Conservation (phyloP, 1,140 invertebrate species). For the Lepidurus arcticus region DNA sequence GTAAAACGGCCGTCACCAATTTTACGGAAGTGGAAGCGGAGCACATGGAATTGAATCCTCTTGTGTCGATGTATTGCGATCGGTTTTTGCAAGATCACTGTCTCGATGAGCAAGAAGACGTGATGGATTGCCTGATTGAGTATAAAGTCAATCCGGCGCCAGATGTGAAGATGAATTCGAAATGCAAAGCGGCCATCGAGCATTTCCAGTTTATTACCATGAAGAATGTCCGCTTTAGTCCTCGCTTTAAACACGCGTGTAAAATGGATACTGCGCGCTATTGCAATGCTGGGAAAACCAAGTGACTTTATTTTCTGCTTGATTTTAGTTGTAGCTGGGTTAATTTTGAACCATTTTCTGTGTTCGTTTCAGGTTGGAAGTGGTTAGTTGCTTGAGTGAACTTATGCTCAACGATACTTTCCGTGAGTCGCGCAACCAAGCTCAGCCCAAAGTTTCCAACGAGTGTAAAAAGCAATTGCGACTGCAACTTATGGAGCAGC, state of each 20-base stretch:
- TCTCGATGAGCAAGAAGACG: constrained; percentile 59
- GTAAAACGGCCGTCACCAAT: constrained; percentile 69
- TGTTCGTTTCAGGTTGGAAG: constrained; percentile 57
- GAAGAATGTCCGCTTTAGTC: constrained; percentile 90
- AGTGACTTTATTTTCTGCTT: constrained; percentile 42
- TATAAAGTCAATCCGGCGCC: constrained; percentile 70
- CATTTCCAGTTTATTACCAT: constrained; percentile 87
- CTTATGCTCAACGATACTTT: constrained; percentile 78
- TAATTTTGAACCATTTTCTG: constrained; percentile 4
- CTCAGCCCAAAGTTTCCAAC: constrained; percentile 69
- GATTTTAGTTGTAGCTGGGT: background rate
- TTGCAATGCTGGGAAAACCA: constrained; percentile 58
- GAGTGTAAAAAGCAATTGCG: constrained; percentile 78
- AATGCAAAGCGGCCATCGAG: constrained; percentile 89
- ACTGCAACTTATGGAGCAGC: constrained; percentile 79
- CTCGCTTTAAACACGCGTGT: constrained; percentile 92
- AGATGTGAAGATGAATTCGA: constrained; percentile 56
- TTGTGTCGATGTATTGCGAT: constrained; percentile 74
- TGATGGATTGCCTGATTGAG: constrained; percentile 89
- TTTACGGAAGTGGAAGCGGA: constrained; percentile 85
- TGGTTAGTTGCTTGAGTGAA: constrained; percentile 85
- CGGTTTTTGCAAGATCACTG: constrained; percentile 78
- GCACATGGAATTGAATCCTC: constrained; percentile 76
- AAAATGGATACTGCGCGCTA: constrained; percentile 71
- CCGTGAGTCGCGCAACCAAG: background rate